Evolutionary conservation across 2,888 invertebrate species (phyloP).

Genomic region (Apamea sordens): DNA sequence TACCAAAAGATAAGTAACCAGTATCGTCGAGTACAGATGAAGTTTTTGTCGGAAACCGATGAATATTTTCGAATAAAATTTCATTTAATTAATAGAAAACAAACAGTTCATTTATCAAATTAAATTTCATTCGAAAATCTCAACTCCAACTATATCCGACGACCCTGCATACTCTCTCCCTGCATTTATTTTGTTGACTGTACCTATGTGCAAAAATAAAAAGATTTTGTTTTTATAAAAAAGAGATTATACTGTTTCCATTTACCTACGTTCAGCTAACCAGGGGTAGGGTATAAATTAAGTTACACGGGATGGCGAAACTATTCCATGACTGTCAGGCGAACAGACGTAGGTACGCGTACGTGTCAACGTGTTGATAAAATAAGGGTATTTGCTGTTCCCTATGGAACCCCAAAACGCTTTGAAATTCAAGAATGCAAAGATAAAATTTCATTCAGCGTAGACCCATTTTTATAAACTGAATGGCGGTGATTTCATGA

Average conservation of each 20-base stretch:
- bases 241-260: background rate
- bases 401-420: slow-evolving; percentile 17
- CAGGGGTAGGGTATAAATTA: background rate
- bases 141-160: no score
- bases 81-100: no score
- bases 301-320: background rate
- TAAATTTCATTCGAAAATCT: no score
- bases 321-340: slow-evolving; percentile 7
- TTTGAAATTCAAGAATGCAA: slow-evolving; percentile 33
- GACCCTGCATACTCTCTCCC: no score
- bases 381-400: background rate
- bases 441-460: slow-evolving; percentile 32
- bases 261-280: background rate
- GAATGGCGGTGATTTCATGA: slow-evolving; percentile 25
- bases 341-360: background rate
- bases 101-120: no score
- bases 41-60: no score
- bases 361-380: slow-evolving; percentile 17
- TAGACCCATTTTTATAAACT: slow-evolving; percentile 31
- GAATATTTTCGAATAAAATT: no score
- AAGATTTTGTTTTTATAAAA: background rate
- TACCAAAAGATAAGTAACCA: no score
- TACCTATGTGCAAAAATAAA: background rate
- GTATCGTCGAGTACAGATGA: no score
- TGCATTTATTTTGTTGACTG: no score